Evolutionary conservation across 2,888 invertebrate species (phyloP).

Genomic region (Nymphalis c-album): DNA sequence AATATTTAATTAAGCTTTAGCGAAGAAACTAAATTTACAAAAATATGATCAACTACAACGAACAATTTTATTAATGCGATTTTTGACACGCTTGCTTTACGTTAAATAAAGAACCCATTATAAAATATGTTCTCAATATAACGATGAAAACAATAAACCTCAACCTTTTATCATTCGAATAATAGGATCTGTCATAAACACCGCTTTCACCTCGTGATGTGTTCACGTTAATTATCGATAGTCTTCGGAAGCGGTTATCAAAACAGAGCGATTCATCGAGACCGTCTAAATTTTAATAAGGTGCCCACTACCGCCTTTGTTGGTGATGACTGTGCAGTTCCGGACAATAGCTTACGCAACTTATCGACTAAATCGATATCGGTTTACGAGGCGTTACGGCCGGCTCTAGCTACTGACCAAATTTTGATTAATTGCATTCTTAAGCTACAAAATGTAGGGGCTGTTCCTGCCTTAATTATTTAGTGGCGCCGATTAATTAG

Average conservation of each 20-base stretch:
- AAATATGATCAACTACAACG: too few species aligned
- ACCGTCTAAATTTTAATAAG: constrained; percentile 80
- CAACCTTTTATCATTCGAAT: constrained; percentile 32
- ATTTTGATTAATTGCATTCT: constrained; percentile 80
- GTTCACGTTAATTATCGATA: constrained; percentile 57
- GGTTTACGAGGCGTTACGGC: constrained; percentile 79
- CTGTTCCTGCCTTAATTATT: constrained; percentile 60
- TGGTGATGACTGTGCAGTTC: constrained; percentile 70
- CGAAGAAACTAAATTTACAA: too few species aligned
- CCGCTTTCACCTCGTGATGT: constrained; percentile 56
- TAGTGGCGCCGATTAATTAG: constrained; percentile 67
- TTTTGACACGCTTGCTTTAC: too few species aligned
- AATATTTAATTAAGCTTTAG: too few species aligned
- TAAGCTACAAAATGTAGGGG: constrained; percentile 55
- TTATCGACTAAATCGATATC: constrained; percentile 81
- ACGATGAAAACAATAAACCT: constrained; percentile 25
- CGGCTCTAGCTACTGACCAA: constrained; percentile 78
- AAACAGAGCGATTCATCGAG: constrained; percentile 76
- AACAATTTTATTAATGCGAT: too few species aligned
- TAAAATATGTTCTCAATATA: neutral
- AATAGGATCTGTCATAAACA: constrained; percentile 59
- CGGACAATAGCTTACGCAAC: constrained; percentile 78
- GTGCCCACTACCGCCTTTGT: constrained; percentile 80
- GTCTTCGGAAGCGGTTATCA: constrained; percentile 70
- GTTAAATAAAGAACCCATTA: too few species aligned